Conservation (phyloP, 2,888 invertebrate genomes). For the Lacanobia oleracea region DNA sequence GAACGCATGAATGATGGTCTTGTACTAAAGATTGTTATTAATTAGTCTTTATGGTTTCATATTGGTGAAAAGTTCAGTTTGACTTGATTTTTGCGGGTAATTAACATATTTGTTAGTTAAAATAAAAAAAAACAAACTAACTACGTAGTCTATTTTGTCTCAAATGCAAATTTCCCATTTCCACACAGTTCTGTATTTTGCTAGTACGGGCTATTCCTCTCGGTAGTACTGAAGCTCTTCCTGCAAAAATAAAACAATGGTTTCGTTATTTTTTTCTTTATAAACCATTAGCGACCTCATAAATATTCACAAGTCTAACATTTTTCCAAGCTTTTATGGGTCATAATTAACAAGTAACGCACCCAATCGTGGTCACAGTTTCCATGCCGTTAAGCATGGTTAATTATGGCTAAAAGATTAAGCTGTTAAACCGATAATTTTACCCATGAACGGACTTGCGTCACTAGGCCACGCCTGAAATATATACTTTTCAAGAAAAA, state of each 20-base stretch:
- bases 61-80: neutral
- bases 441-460: conserved; percentile 43
- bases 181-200: too few species aligned
- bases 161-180: too few species aligned
- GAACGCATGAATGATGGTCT: neutral
- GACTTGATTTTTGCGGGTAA: too few species aligned
- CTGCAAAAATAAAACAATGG: neutral
- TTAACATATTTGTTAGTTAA: too few species aligned
- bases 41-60: neutral
- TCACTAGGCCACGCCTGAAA: conserved; percentile 30
- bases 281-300: conserved; percentile 7
- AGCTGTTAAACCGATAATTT: conserved; percentile 47
- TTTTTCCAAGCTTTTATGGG: conserved; percentile 45
- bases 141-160: too few species aligned
- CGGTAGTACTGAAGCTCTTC: too few species aligned
- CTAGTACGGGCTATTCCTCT: too few species aligned
- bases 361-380: conserved; percentile 47
- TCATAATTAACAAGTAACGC: conserved; percentile 37
- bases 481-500: conserved; percentile 21
- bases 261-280: neutral
- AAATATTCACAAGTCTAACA: conserved; percentile 30
- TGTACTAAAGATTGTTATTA: neutral
- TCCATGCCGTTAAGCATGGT: conserved; percentile 51
- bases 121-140: too few species aligned
- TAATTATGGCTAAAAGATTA: conserved; percentile 61